Conservation (phyloP, 2,113 vertebrate genomes). For the Dicrurus megarhynchus region DNA sequence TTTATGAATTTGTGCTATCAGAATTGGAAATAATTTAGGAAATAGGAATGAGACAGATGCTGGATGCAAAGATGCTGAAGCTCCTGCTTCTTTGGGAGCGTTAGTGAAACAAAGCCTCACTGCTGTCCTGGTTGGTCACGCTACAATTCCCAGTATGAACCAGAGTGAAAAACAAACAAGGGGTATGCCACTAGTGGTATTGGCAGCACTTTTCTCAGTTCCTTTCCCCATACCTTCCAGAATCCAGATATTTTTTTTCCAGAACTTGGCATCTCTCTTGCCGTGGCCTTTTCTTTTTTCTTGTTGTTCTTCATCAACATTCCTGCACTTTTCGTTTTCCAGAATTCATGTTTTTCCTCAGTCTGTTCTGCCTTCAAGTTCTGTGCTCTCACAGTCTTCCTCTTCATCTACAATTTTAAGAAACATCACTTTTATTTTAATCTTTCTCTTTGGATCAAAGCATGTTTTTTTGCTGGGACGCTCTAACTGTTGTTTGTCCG, state of each 20-base stretch:
- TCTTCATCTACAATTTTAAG: not conserved
- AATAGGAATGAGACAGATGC: not conserved
- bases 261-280: not conserved
- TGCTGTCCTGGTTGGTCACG: not conserved
- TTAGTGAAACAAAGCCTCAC: not conserved
- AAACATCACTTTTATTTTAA: not conserved
- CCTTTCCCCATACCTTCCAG: not conserved
- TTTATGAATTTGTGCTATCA: not conserved
- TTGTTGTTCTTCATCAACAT: not conserved
- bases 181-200: not conserved
- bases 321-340: not conserved
- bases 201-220: not conserved
- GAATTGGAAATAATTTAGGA: not conserved
- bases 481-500: not conserved
- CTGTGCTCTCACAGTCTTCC: not conserved
- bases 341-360: not conserved
- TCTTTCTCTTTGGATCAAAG: not conserved
- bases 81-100: not conserved
- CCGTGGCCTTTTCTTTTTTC: not conserved
- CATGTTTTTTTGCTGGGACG: not conserved
- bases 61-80: not conserved
- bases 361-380: not conserved
- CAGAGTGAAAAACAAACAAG: not conserved
- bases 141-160: not conserved
- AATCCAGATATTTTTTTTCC: not conserved